These are phyloP conservation scores for Entelurus aequoreus DNA, from an alignment of 2,113 vertebrate genomes.

Conservation along the genomic window DNA sequence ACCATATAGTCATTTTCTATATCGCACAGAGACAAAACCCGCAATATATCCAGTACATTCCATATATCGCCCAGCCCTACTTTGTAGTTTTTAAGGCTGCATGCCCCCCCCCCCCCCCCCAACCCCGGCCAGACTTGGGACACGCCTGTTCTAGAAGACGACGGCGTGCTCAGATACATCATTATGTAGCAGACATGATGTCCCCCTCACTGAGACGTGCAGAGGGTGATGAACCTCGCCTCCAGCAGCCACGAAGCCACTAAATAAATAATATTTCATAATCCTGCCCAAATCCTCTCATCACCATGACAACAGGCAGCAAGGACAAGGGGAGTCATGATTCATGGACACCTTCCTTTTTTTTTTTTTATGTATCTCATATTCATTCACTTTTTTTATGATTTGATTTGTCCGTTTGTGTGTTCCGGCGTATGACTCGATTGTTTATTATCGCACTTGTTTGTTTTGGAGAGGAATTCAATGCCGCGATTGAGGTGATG, in stretches of 20 bases:
- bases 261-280: conserved; percentile 77
- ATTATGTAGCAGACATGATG: no score
- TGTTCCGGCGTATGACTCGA: neutral
- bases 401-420: conserved; percentile 24
- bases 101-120: no score
- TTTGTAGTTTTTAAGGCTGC: no score
- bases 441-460: neutral
- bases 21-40: no score
- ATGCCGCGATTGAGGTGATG: conserved; percentile 58
- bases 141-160: no score
- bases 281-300: conserved; percentile 77
- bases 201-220: neutral
- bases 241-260: conserved; percentile 71
- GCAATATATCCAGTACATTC: no score
- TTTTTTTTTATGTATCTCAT: conserved; percentile 7
- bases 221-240: conserved; percentile 49
- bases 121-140: no score
- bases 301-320: conserved; percentile 80
- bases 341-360: conserved; percentile 43
- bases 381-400: conserved; percentile 17
- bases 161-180: no score
- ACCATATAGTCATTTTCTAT: no score
- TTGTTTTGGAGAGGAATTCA: neutral
- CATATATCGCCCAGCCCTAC: no score
- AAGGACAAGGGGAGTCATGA: conserved; percentile 59